phyloP scores from a whole-genome alignment of 2,113 vertebrate genomes.

The Peromyscus maniculatus region DNA sequence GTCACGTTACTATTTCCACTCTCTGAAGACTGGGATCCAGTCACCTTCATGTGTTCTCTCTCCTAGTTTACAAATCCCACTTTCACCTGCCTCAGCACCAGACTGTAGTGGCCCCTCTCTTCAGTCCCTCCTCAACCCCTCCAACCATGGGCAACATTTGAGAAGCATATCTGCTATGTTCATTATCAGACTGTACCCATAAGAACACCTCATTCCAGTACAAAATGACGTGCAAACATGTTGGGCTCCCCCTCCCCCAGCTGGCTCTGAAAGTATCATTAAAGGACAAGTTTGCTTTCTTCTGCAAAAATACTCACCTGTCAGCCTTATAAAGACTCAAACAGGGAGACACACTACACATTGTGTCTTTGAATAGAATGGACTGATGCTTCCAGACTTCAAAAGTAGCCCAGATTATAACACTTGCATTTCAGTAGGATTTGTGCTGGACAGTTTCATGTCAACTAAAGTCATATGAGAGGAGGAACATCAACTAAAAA shows the following conservation, averaged over 20 bases:
- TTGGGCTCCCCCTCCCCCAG: neutral
- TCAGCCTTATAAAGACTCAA: slow-evolving; percentile 29
- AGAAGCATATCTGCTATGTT: neutral
- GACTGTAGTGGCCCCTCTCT: neutral
- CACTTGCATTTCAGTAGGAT: neutral
- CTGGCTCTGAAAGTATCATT: neutral
- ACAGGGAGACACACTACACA: neutral
- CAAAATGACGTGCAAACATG: neutral
- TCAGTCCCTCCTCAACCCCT: neutral
- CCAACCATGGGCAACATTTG: neutral
- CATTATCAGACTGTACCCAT: neutral
- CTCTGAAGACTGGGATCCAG: neutral
- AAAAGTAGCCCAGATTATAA: neutral
- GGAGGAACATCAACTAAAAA: neutral
- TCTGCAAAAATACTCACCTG: neutral
- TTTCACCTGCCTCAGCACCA: neutral
- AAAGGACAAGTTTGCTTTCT: neutral
- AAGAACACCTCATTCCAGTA: neutral
- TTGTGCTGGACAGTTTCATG: neutral
- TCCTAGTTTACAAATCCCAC: neutral
- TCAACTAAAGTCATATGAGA: neutral
- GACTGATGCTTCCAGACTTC: neutral
- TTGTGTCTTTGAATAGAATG: neutral
- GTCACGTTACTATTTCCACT: neutral
- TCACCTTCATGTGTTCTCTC: neutral